Percentiles rank a stretch among this genome's conserved stretches.
These are phyloP conservation scores for Smutsia gigantea DNA, from an alignment of 2,797 vertebrate genomes.

Conservation along the genomic window DNA sequence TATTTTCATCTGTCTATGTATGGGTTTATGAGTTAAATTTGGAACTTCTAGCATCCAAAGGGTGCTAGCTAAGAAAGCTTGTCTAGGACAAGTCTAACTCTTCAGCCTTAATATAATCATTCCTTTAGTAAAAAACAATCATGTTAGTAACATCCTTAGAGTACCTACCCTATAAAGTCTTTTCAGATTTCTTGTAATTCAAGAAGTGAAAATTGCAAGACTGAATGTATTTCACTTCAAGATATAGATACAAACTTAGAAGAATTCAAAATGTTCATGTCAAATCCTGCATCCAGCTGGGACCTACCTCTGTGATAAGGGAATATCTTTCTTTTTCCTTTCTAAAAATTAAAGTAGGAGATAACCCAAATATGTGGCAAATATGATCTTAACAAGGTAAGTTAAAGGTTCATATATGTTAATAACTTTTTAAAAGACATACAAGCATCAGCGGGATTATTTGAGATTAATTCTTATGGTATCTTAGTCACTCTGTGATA, in stretches of 20 bases:
- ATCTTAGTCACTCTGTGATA: neutral
- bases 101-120: neutral
- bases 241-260: neutral
- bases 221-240: constrained; percentile 34
- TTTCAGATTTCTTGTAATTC: constrained; percentile 2
- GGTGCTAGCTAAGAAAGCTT: neutral
- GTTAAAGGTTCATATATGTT: neutral
- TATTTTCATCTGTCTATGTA: neutral
- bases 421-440: neutral
- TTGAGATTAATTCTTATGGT: neutral
- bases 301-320: neutral
- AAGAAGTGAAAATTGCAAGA: neutral
- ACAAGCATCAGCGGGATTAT: constrained; percentile 14
- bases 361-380: neutral
- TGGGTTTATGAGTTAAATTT: constrained; percentile 2
- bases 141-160: neutral
- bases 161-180: neutral
- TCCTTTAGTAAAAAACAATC: neutral
- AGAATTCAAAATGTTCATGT: neutral
- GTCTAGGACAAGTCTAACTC: neutral
- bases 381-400: neutral
- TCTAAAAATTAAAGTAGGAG: neutral
- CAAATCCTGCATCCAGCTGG: neutral
- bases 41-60: neutral
- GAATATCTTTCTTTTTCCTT: neutral